Evolutionary conservation across 1,140 invertebrate genomes (phyloP).

Genomic region (Zaprionus davidi): DNA sequence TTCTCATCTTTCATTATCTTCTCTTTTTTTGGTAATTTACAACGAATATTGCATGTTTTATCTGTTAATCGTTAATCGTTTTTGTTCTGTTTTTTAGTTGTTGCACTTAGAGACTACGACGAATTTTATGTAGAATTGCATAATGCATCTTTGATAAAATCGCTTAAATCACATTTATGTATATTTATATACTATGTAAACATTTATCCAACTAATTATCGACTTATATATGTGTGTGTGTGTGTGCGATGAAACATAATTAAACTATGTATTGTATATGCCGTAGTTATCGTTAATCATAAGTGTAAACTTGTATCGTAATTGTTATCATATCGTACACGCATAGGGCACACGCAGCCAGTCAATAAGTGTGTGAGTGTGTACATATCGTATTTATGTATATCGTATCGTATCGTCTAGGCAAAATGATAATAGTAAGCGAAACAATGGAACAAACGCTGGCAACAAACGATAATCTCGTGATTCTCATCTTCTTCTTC

Average conservation of each 20-base stretch:
- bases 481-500: constrained; percentile 6
- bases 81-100: constrained; percentile 37
- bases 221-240: constrained; percentile 53
- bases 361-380: constrained; percentile 26
- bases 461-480: neutral
- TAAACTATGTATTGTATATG: constrained; percentile 44
- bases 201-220: constrained; percentile 68
- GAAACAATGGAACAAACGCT: constrained; percentile 24
- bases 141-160: constrained; percentile 83
- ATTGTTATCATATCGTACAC: constrained; percentile 30
- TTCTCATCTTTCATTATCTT: constrained; percentile 18
- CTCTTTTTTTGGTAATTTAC: constrained; percentile 71
- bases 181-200: constrained; percentile 75
- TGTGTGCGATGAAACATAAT: constrained; percentile 44
- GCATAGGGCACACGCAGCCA: constrained; percentile 44
- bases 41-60: constrained; percentile 76
- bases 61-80: constrained; percentile 40
- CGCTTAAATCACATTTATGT: constrained; percentile 84
- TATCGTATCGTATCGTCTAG: constrained; percentile 38
- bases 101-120: constrained; percentile 74
- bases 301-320: constrained; percentile 26
- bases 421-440: constrained; percentile 32
- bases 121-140: constrained; percentile 81
- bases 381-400: constrained; percentile 33
- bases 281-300: constrained; percentile 27